Percentiles rank a stretch among this genome's conserved stretches.
Conservation (phyloP, 2,797 vertebrate genomes). For the Squalus acanthias region DNA sequence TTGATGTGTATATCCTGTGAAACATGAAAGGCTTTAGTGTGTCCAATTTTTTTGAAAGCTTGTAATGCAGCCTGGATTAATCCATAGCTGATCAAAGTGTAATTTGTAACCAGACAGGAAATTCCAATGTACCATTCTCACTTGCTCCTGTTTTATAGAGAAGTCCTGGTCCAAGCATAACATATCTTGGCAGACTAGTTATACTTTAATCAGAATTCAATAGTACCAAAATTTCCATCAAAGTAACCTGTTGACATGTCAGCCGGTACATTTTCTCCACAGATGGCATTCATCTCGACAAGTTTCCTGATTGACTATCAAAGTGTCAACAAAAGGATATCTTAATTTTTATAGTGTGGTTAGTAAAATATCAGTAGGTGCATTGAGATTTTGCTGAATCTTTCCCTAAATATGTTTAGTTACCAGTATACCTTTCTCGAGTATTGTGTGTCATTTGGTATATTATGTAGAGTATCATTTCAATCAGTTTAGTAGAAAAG, state of each 20-base stretch:
- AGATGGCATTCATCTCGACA: not conserved
- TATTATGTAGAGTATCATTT: not conserved
- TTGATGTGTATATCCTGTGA: not conserved
- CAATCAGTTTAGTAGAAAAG: not conserved
- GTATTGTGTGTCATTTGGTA: not conserved
- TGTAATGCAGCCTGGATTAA: not conserved
- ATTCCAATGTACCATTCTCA: not conserved
- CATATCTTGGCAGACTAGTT: not conserved
- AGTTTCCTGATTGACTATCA: constrained; percentile 3
- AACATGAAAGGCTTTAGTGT: not conserved
- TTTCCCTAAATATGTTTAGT: not conserved
- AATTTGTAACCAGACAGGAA: not conserved
- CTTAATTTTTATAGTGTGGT: not conserved
- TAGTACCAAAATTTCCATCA: not conserved
- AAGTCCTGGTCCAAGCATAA: constrained; percentile 2
- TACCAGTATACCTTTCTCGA: not conserved
- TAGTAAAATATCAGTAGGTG: not conserved
- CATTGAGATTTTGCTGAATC: not conserved
- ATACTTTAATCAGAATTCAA: not conserved
- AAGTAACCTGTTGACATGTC: constrained; percentile 10
- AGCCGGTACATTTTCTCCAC: not conserved
- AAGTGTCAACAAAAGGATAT: not conserved
- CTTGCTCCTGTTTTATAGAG: not conserved
- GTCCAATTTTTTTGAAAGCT: not conserved
- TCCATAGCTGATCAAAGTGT: constrained; percentile 22